A percentile compares a stretch with the other conserved stretches of the same genome.
phyloP scores from a whole-genome alignment of 2,888 invertebrate genomes.

The Abrostola tripartita region DNA sequence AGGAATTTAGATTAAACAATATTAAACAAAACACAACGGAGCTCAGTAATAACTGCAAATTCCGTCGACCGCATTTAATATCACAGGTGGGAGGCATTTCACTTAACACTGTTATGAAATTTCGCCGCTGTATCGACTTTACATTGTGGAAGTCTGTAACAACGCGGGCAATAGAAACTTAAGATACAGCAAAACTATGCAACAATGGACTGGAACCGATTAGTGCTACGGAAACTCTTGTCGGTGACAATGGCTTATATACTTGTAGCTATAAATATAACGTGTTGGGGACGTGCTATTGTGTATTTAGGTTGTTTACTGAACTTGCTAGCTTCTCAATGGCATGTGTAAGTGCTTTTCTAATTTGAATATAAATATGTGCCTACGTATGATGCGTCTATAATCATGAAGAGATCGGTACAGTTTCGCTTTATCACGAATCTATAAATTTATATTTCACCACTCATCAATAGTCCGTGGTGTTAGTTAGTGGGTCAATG shows the following conservation, averaged over 20 bases:
- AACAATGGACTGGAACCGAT: conserved; percentile 56
- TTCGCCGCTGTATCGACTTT: conserved; percentile 43
- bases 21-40: conserved; percentile 9
- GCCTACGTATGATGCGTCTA: too few relatives aligned
- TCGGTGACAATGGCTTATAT: conserved; percentile 31
- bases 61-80: conserved; percentile 36
- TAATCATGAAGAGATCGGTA: too few relatives aligned
- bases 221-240: conserved; percentile 49
- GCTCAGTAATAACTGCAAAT: conserved; percentile 27
- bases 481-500: too few relatives aligned
- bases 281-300: conserved; percentile 12
- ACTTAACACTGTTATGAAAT: conserved; percentile 48
- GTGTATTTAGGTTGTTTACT: conserved; percentile 3
- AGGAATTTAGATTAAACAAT: background rate
- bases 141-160: conserved; percentile 32
- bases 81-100: conserved; percentile 48
- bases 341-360: too few relatives aligned
- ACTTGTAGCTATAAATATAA: conserved; percentile 13
- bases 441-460: too few relatives aligned
- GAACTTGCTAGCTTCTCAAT: background rate
- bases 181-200: conserved; percentile 57
- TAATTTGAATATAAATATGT: too few relatives aligned
- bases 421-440: too few relatives aligned
- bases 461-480: too few relatives aligned
- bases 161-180: conserved; percentile 46